Evolutionary conservation across 2,888 invertebrate species (phyloP).

Genomic region (Thysanoteuthis rhombus): DNA sequence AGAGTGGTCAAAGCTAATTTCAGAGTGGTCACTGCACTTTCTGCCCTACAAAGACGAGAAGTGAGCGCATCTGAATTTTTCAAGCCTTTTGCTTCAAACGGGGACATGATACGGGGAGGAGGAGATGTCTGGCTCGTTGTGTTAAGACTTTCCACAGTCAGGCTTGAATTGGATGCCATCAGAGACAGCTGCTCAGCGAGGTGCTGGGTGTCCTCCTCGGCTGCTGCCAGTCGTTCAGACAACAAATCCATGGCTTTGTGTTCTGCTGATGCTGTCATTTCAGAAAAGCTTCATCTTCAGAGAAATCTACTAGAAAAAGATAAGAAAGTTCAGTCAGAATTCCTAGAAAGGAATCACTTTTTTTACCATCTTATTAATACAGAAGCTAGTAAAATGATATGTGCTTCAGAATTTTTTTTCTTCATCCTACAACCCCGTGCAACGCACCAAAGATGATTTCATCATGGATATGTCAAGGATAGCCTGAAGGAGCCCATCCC

Average conservation of each 20-base stretch:
- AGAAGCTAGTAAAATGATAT: too few species aligned
- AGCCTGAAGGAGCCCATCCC: too few species aligned
- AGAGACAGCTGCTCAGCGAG: conserved; percentile 51
- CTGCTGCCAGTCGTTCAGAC: conserved; percentile 48
- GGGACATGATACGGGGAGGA: conserved; percentile 32
- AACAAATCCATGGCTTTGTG: conserved; percentile 51
- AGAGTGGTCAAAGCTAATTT: conserved; percentile 55
- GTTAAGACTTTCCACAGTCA: conserved; percentile 36
- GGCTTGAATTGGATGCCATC: conserved; percentile 41
- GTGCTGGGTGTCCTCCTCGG: conserved; percentile 53
- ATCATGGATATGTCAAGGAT: too few species aligned
- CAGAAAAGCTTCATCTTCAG: neutral
- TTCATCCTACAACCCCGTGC: too few species aligned
- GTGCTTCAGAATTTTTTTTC: too few species aligned
- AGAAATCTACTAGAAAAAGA: neutral
- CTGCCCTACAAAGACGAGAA: conserved; percentile 58
- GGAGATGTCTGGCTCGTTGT: conserved; percentile 26
- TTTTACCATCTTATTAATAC: too few species aligned
- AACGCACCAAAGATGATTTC: too few species aligned
- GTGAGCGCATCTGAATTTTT: conserved; percentile 49
- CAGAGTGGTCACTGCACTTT: conserved; percentile 59
- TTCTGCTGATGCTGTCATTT: neutral
- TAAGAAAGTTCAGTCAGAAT: neutral
- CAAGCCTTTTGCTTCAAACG: neutral
- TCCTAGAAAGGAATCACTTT: neutral